Conservation (phyloP, 2,113 vertebrate species). For the Esox niger region DNA sequence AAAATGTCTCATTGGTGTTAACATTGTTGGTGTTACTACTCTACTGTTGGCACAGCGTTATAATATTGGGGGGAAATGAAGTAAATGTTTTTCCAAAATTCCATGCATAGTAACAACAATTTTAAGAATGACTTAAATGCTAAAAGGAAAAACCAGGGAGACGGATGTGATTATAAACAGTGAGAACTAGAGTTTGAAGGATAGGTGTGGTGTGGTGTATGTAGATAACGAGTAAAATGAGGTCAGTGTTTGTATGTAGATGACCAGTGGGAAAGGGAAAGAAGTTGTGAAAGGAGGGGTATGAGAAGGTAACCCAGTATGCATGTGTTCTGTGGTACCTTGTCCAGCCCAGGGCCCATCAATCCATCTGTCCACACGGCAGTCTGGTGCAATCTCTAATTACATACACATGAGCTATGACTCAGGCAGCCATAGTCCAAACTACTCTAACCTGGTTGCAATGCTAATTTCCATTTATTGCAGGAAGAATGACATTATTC, state of each 20-base stretch:
- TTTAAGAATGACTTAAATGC: no score
- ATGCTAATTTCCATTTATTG: background rate
- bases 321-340: conserved; percentile 2
- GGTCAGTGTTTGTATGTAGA: no score
- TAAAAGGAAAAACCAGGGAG: no score
- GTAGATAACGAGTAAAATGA: no score
- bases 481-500: background rate
- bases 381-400: conserved; percentile 43
- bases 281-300: background rate
- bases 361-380: conserved; percentile 27
- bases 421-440: conserved; percentile 32
- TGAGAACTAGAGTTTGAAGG: no score
- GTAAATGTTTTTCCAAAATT: no score
- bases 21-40: no score
- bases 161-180: background rate
- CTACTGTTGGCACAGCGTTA: no score
- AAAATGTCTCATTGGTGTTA: no score
- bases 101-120: no score
- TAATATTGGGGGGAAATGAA: no score
- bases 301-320: background rate
- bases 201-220: no score
- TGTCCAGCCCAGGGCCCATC: conserved; percentile 31
- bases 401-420: conserved; percentile 55
- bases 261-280: background rate
- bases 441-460: conserved; percentile 5